Conservation (phyloP, 1,140 invertebrate species). For the Paraescarpia echinospica region DNA sequence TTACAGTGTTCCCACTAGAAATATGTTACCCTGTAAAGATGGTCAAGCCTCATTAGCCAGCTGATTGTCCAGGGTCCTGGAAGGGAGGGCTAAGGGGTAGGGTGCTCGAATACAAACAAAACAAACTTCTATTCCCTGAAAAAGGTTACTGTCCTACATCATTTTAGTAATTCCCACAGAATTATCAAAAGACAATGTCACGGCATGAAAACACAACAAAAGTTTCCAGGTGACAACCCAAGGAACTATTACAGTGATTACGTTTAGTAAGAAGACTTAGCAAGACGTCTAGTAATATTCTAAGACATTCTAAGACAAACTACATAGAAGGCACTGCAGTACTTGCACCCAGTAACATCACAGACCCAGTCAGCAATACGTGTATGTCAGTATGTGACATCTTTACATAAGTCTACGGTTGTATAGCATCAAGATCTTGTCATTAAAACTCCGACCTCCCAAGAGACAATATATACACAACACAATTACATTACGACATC, state of each 20-base stretch:
- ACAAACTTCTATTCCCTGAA: not conserved
- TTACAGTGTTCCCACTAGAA: not conserved
- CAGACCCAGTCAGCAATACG: not conserved
- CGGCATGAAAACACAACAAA: not conserved
- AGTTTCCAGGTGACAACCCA: not conserved
- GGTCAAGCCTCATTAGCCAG: no score
- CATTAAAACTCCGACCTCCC: not conserved
- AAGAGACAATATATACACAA: not conserved
- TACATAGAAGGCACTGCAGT: not conserved
- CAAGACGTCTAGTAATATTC: not conserved
- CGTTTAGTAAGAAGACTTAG: not conserved
- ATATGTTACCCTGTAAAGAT: not conserved
- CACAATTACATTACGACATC: not conserved
- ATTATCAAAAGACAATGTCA: not conserved
- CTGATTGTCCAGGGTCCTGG: not conserved
- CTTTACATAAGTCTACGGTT: not conserved
- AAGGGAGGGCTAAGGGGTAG: not conserved
- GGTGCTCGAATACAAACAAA: not conserved
- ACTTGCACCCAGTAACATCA: not conserved
- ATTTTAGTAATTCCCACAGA: not conserved
- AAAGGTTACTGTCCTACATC: not conserved
- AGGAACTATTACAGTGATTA: not conserved
- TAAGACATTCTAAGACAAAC: not conserved
- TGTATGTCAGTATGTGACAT: not conserved
- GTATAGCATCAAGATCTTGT: not conserved